phyloP scores from a whole-genome alignment of 1,140 invertebrate species.

The Pogonomyrmex californicus region DNA sequence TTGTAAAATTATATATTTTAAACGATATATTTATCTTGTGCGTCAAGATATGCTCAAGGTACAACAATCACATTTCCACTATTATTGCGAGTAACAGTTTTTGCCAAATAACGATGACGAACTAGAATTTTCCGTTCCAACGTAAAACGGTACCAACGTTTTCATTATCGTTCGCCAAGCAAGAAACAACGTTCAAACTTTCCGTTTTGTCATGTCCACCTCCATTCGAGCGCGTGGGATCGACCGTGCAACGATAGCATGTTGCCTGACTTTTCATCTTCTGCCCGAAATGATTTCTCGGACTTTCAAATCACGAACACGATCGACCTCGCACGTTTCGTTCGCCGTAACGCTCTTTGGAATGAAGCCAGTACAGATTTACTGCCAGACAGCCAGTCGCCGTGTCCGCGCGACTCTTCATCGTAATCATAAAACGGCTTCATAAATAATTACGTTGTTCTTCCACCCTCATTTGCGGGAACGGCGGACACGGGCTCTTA shows the following conservation, averaged over 20 bases:
- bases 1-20: conserved; percentile 10
- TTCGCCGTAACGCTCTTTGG: conserved; percentile 35
- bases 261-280: not conserved
- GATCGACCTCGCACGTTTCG: conserved; percentile 23
- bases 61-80: not conserved
- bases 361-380: conserved; percentile 52
- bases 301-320: conserved; percentile 36
- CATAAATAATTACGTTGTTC: conserved; percentile 51
- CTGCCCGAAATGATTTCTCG: conserved; percentile 21
- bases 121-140: conserved; percentile 22
- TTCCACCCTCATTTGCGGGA: conserved; percentile 8
- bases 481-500: not conserved
- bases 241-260: not conserved
- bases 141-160: conserved; percentile 18
- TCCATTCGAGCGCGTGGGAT: not conserved
- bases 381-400: conserved; percentile 65
- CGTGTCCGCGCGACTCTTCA: conserved; percentile 19
- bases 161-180: conserved; percentile 22
- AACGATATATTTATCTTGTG: not conserved
- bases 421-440: conserved; percentile 45
- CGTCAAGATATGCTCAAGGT: not conserved
- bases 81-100: not conserved
- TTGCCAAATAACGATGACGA: conserved; percentile 36
- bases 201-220: conserved; percentile 1
- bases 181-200: conserved; percentile 1